phyloP scores from a whole-genome alignment of 2,888 invertebrate genomes.

The Augiades crinisus region DNA sequence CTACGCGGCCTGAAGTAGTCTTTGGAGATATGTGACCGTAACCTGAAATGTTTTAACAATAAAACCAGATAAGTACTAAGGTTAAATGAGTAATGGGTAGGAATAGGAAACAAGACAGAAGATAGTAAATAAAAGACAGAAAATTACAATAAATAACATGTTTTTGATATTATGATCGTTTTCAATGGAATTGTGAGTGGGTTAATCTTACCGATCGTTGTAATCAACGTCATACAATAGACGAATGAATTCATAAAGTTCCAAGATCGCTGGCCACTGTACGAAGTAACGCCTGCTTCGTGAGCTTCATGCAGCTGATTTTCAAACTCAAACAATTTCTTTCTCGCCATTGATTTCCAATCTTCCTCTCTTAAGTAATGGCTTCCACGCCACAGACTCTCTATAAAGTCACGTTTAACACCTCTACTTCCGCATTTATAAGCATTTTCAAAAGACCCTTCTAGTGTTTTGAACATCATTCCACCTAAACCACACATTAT shows the following conservation, averaged over 20 bases:
- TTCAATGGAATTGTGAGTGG: too few relatives aligned
- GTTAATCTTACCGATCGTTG: conserved; percentile 90
- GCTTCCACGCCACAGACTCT: conserved; percentile 90
- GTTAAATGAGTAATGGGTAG: background rate
- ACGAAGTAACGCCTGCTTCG: conserved; percentile 91
- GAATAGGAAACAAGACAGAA: too few relatives aligned
- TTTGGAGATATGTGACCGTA: conserved; percentile 98
- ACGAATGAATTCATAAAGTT: conserved; percentile 93
- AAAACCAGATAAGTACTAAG: background rate
- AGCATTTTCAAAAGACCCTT: conserved; percentile 92
- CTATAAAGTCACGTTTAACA: conserved; percentile 93
- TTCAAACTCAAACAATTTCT: conserved; percentile 91
- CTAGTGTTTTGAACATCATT: conserved; percentile 89
- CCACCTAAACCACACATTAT: conserved; percentile 90
- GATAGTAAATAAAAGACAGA: conserved; percentile 19
- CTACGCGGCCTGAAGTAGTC: conserved; percentile 90
- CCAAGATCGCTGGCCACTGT: conserved; percentile 93
- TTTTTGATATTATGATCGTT: too few relatives aligned
- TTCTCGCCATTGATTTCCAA: conserved; percentile 93
- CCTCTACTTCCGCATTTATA: conserved; percentile 94
- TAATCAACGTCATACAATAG: conserved; percentile 92
- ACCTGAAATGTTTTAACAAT: conserved; percentile 82
- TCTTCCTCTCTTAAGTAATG: conserved; percentile 92
- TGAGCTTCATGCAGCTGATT: conserved; percentile 91
- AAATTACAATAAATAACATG: too few relatives aligned